phyloP scores from a whole-genome alignment of 2,888 invertebrate species.

The Electrophaes corylata region DNA sequence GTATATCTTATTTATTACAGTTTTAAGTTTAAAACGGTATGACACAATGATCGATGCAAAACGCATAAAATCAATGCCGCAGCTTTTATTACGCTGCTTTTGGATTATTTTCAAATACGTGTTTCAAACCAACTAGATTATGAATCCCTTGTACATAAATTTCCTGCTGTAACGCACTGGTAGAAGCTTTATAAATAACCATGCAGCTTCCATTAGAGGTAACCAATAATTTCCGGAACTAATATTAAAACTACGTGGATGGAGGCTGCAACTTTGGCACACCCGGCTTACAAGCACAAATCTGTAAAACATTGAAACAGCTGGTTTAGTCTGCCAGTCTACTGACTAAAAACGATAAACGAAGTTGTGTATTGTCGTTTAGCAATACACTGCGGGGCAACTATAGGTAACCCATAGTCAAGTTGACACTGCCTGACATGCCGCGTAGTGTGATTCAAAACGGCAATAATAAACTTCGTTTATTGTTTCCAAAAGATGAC shows the following conservation, averaged over 20 bases:
- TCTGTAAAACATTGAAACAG: conserved; percentile 11
- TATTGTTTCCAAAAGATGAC: too few species aligned
- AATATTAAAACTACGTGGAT: conserved; percentile 33
- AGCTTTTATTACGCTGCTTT: too few species aligned
- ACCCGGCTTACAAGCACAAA: conserved; percentile 24
- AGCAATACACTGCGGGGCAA: too few species aligned
- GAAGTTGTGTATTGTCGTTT: too few species aligned
- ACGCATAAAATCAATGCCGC: too few species aligned
- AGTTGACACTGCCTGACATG: too few species aligned
- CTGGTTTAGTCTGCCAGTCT: conserved; percentile 21
- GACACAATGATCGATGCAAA: not conserved
- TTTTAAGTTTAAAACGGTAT: conserved; percentile 1
- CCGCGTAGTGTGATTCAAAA: too few species aligned
- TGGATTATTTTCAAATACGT: too few species aligned
- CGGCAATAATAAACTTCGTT: too few species aligned
- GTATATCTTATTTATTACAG: not conserved
- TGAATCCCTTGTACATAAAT: not conserved
- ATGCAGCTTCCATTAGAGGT: conserved; percentile 25
- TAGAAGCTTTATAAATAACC: conserved; percentile 18
- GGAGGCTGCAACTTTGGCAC: conserved; percentile 27
- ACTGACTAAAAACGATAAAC: too few species aligned
- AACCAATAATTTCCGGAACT: conserved; percentile 33
- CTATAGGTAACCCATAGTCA: too few species aligned
- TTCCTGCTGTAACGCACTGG: not conserved
- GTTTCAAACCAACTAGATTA: not conserved